Base-by-base conservation (phyloP, 2,888 invertebrate genomes). In the Drosophila limbata region DNA sequence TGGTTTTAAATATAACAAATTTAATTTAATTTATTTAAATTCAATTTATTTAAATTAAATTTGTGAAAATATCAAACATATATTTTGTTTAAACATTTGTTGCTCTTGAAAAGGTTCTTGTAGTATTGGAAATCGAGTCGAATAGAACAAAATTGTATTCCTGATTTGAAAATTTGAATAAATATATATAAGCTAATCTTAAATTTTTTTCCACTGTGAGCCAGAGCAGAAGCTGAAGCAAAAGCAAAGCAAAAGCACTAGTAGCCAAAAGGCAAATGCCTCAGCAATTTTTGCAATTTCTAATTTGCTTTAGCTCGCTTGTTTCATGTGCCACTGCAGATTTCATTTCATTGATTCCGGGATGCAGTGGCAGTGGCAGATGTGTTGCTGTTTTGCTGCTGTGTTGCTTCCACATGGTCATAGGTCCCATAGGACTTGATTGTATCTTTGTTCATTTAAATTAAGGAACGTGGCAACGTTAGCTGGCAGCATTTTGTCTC, bases 231-330 rank as follows among this genome's bases (percentile, higher is more conserved):
- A 65, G 45, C n/a, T 21, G 21, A 25, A 48, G 9, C n/a, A 59
- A 37, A 6, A 35, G 44, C 15, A 51, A 17, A 21, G 33, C 25
- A 21, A 55, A 28, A 53, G 35, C 65, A 68, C 47, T 19, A 63
- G 31, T 55, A 50, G 61, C 45, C 53, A 47, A 59, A 35, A 50
- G 69, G 51, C 61, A 47, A 69, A 50, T 60, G 69, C 69, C 69
- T 66, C 19, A 69, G 57, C 67, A 61, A 66, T 68, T 65, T 65
- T 70, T 68, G 70, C 77, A 73, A 69, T 70, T 71, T 79, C 59
- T 81, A 76, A 83, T 79, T 76, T 73, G 67, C 62, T 73, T 81
- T 78, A 62, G 59, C 56, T 73, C 60, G 39, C 65, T 64, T 64
- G 33, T 69, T 76, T 71, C 61, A 64, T 64, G 48, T 69, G 73